Evolutionary conservation across 2,888 invertebrate species (phyloP), one percentile per base, ranked within the genome.

Genomic region (Drosophila mulleri): DNA sequence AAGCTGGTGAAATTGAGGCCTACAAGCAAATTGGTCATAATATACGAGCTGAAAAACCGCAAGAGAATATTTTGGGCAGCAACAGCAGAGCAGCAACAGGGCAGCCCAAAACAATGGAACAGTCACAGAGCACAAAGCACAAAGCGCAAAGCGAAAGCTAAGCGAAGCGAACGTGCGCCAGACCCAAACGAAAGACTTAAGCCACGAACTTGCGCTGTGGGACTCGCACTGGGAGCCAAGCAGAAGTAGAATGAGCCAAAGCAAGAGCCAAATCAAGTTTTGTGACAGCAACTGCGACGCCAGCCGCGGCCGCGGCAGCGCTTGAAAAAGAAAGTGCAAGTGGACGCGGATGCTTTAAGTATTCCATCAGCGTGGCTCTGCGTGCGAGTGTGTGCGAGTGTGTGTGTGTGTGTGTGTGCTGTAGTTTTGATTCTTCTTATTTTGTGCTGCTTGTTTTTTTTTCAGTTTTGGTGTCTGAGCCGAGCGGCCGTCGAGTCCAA

Each of bases 301-400:
- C 39, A 58, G 65, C 71, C 53, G 65, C 68, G 62, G 4, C 42
- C 5, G 57, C 63, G 68, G 71, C 80, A 65, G 76, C 76, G 89
- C 77, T 75, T 72, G 86, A 91, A 91, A 91, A 91, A 91, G 91
- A 91, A 91, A 91, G 91, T 91, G 91, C 91, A 91, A 91, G 91
- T 91, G 91, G 91, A 91, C 80, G 83, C 91, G 91, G 91, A 91
- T 91, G 90, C 89, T 91, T 50, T 91, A 85, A 91, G 82, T 91
- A 91, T 91, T 91, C 92, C 88, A 80, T 65, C 84, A 80, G 86
- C 78, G 72, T 71, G 44, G 52, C 66, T 53, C 52, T n/a, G 16
- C 39, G 56, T 53, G 26, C 20, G 29, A 20, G 45, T 26, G 48
- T 57, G 58, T 57, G 47, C 67, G 9, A 26, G 48, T 61, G 37